Conservation (phyloP, 2,797 vertebrate species). For the Rhinatrema bivittatum region DNA sequence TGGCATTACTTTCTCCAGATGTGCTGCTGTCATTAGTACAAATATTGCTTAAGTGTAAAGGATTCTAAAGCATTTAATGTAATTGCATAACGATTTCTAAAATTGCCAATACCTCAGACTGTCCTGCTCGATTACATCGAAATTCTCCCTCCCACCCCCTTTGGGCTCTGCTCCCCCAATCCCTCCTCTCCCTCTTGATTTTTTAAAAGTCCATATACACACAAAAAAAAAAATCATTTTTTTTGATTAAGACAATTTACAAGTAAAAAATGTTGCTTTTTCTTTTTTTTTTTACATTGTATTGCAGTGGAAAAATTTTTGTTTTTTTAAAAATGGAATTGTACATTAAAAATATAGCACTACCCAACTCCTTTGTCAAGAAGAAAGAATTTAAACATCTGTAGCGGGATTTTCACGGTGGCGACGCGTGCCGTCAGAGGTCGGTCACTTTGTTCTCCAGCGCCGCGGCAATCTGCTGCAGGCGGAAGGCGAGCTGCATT, state of each 20-base stretch:
- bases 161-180: slow-evolving; percentile 35
- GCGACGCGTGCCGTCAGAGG: slow-evolving; percentile 69
- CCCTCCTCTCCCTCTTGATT: slow-evolving; percentile 24
- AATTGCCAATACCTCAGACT: slow-evolving; percentile 39
- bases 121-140: slow-evolving; percentile 17
- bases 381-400: slow-evolving; percentile 56
- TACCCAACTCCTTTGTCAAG: slow-evolving; percentile 54
- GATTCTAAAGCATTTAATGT: slow-evolving; percentile 35
- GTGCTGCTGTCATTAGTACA: slow-evolving; percentile 33
- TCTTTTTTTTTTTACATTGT: neutral
- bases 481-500: slow-evolving; percentile 94
- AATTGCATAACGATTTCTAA: slow-evolving; percentile 50
- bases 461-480: slow-evolving; percentile 91
- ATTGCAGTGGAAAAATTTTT: neutral
- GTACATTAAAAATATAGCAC: slow-evolving; percentile 60
- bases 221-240: slow-evolving; percentile 39
- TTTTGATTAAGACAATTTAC: slow-evolving; percentile 59
- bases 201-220: slow-evolving; percentile 46
- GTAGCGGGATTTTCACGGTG: slow-evolving; percentile 23
- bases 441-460: slow-evolving; percentile 98
- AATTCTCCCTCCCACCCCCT: neutral
- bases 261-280: slow-evolving; percentile 45
- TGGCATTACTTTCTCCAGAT: slow-evolving; percentile 37
- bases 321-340: slow-evolving; percentile 48
- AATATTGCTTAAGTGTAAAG: slow-evolving; percentile 53